Evolutionary conservation across 1,140 invertebrate species (phyloP).

Genomic region (Drepana arcuata): DNA sequence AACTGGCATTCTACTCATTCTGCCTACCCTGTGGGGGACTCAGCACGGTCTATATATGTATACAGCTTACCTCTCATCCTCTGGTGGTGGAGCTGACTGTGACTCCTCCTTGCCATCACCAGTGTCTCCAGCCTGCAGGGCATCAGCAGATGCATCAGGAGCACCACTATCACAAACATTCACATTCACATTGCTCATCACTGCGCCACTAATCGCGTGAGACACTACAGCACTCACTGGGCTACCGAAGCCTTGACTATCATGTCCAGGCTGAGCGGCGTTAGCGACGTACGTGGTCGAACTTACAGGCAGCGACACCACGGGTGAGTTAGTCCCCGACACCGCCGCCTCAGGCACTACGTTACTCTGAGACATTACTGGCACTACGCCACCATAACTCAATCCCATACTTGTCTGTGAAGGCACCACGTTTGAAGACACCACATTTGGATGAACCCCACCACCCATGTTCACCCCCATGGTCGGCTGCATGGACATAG

Average conservation of each 20-base stretch:
- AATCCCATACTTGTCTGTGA: slow-evolving; percentile 65
- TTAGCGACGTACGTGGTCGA: slow-evolving; percentile 57
- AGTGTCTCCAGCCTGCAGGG: slow-evolving; percentile 43
- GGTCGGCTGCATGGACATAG: slow-evolving; percentile 66
- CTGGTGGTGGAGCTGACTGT: slow-evolving; percentile 58
- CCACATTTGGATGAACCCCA: slow-evolving; percentile 47
- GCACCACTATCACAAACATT: slow-evolving; percentile 59
- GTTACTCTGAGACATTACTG: slow-evolving; percentile 66
- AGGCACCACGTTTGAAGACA: slow-evolving; percentile 63
- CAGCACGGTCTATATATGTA: too few relatives aligned
- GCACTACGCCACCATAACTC: slow-evolving; percentile 59
- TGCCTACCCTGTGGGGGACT: too few relatives aligned
- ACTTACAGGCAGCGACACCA: slow-evolving; percentile 64
- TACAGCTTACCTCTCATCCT: slow-evolving; percentile 80
- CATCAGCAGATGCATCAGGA: slow-evolving; percentile 47
- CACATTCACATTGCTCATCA: slow-evolving; percentile 66
- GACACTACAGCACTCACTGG: slow-evolving; percentile 68
- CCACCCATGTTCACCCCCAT: slow-evolving; percentile 62
- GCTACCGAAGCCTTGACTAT: slow-evolving; percentile 68
- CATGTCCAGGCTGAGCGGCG: slow-evolving; percentile 42
- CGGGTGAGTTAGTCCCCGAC: slow-evolving; percentile 68
- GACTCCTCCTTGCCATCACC: slow-evolving; percentile 62
- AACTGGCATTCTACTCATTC: too few relatives aligned
- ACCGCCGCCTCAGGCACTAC: slow-evolving; percentile 54
- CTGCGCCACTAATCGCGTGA: slow-evolving; percentile 60